Evolutionary conservation across 92 coral and sea anemone genomes (phyloP), one percentile per base, ranked within the genome.

Genomic region (Montipora capitata): DNA sequence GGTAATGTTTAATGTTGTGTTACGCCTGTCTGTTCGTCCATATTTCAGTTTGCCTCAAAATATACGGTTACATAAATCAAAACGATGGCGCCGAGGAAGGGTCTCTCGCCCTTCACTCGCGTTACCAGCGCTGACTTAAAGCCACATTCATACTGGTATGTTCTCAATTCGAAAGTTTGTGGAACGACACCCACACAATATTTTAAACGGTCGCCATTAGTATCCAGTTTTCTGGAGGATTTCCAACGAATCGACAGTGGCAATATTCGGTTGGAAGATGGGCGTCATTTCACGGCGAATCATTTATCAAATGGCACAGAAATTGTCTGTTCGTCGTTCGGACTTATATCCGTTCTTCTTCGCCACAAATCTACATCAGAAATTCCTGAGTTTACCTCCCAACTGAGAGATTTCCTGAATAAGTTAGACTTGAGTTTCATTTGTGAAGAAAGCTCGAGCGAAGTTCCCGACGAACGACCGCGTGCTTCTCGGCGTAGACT

Each of bases 1-100:
- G 72, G 10, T 7, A 66, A 66, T 66, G 41, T 66, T 18, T 0
- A 18, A 14, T 14, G 5, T 4, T 66, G 27, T 66, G 38, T 5
- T 27, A n/a, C 41, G 72, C 41, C 41, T 27, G 11, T 66, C 41
- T 18, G 12, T 57, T 87, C 77, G 44, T 68, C 85, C 44, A 77
- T 62, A 20, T 20, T 20, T 20, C 27, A 20, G 27, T 20, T 20
- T 20, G 27, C 27, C 27, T 20, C 27, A 20, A 20, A 20, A 20
- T 20, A 20, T 62, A 7, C 3, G 7, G 27, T 66, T 20, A 14
- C 44, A 66, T 48, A 5, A 48, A 48, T 5, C 10, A 5, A 48
- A 48, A 20, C 40, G 27, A 66, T 66, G 72, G 40, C 72, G 27
- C 72, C 72, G 72, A 66, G 72, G 72, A 17, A 66, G 72, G 40